Percentiles rank a stretch among this genome's conserved stretches.
These are phyloP conservation scores for Tenualosa thibaudeaui DNA, from an alignment of 2,797 vertebrate species.

Conservation along the genomic window DNA sequence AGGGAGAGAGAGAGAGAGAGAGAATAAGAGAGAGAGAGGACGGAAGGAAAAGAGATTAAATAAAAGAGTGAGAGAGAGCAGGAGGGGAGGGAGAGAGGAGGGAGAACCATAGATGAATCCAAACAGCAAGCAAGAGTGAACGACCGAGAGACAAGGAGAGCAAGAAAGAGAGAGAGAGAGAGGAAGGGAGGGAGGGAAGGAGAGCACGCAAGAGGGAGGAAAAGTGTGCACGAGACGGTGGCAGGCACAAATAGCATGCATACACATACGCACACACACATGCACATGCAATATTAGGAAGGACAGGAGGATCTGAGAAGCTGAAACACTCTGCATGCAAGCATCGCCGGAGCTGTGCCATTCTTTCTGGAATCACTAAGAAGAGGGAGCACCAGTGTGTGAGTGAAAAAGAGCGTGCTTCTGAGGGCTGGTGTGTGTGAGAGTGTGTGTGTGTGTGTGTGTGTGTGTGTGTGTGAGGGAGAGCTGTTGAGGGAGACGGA, in stretches of 20 bases:
- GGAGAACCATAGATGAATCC: background rate
- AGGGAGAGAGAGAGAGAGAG: conserved; percentile 49
- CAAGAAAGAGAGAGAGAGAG: background rate
- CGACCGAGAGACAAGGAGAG: background rate
- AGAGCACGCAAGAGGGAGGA: background rate
- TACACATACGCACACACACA: background rate
- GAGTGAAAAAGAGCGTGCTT: background rate
- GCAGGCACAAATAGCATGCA: conserved; percentile 14
- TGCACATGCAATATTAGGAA: background rate
- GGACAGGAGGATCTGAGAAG: background rate
- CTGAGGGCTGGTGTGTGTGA: background rate
- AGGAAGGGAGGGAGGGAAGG: conserved; percentile 19
- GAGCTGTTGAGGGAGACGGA: background rate
- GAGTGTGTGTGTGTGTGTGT: conserved; percentile 2
- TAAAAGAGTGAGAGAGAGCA: conserved; percentile 57
- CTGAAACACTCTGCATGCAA: conserved; percentile 35
- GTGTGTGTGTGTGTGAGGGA: background rate
- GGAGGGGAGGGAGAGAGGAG: background rate
- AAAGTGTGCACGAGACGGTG: conserved; percentile 20
- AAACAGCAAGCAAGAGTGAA: background rate
- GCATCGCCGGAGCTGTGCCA: conserved; percentile 7
- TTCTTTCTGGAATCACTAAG: background rate
- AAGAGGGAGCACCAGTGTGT: conserved; percentile 40
- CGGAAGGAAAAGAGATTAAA: conserved; percentile 53
- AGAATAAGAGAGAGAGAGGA: conserved; percentile 59